These are phyloP conservation scores for Sycobia sp. DNA, from an alignment of 1,140 invertebrate genomes.

Conservation along the genomic window DNA sequence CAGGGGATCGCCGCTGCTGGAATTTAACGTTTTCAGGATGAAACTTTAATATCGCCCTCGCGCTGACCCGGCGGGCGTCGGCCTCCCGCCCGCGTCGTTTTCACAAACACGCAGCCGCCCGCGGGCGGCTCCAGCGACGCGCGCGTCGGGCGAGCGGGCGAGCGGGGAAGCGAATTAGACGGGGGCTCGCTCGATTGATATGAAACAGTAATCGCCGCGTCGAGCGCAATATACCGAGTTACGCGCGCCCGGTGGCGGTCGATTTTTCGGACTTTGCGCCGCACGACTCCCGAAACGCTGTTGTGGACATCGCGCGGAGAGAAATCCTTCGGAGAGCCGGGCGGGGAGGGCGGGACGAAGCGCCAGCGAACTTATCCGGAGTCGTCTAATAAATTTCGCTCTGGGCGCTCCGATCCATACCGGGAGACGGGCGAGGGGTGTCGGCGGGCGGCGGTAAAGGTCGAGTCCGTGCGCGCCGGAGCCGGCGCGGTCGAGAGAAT, in stretches of 20 bases:
- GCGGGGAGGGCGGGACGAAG: too few relatives aligned
- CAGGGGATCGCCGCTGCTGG: too few relatives aligned
- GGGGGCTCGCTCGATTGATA: not conserved
- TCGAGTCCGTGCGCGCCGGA: constrained; percentile 5
- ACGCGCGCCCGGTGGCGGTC: too few relatives aligned
- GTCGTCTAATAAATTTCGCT: too few relatives aligned
- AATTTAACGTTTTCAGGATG: constrained; percentile 27
- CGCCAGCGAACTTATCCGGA: too few relatives aligned
- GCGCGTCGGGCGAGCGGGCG: not conserved
- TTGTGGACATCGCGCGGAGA: too few relatives aligned
- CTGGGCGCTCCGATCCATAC: too few relatives aligned
- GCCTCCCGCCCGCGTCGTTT: not conserved
- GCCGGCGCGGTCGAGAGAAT: constrained; percentile 45
- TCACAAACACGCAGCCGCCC: not conserved
- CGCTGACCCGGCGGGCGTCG: not conserved
- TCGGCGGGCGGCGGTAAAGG: not conserved
- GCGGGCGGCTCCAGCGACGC: not conserved
- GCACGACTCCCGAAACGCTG: too few relatives aligned
- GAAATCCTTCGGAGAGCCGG: too few relatives aligned
- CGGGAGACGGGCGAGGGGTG: not conserved
- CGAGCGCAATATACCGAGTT: too few relatives aligned
- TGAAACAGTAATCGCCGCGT: too few relatives aligned
- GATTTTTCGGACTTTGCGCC: too few relatives aligned
- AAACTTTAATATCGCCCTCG: constrained; percentile 29
- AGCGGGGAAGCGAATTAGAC: not conserved